Evolutionary conservation across 92 coral and sea anemone genomes (phyloP), one percentile per base, ranked within the genome.

Genomic region (Zoanthus solanderi): DNA sequence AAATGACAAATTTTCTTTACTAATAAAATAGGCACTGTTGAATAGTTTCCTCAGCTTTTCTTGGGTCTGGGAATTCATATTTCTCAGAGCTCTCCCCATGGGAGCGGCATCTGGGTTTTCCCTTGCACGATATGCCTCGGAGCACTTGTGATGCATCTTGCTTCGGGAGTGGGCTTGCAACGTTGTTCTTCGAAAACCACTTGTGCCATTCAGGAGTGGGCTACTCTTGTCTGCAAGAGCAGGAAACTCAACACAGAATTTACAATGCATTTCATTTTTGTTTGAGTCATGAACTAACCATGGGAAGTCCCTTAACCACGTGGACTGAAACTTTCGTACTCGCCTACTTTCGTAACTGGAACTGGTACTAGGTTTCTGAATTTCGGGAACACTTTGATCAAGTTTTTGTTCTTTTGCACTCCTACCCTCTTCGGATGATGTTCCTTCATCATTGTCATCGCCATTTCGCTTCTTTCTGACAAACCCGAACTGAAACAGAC

Each of bases 321-420:
- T 88, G 82, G 87, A 80, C 91, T 79, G 91, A 85, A 88, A 72
- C 71, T 88, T 79, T 82, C 68, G 54, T 61, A 88, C 87, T 88
- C 91, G 4, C 50, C 61, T 75, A 61, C 18, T 75, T 75, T 75
- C 79, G 50, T 75, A 75, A 75, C 79, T 75, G 29, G 79, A 75
- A 75, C 79, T 75, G 79, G 61, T 75, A 82, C 58, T 65, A 63
- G 75, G 86, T 65, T 82, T 82, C 86, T 67, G 44, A 79, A 79
- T 45, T 79, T 79, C 71, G 72, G 84, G 71, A 79, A 81, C 85
- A 28, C 85, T 81, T 81, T 81, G 56, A 61, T 81, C 74, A 23
- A 81, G 85, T 81, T 69, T 81, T 81, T 81, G 75, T 32, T 37
- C 85, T 81, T 81, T 81, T 71, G 75, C 72, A 81, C 75, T 81